Evolutionary conservation across 64 coral and sea anemone genomes (phyloP).

Genomic region (Porites lutea): DNA sequence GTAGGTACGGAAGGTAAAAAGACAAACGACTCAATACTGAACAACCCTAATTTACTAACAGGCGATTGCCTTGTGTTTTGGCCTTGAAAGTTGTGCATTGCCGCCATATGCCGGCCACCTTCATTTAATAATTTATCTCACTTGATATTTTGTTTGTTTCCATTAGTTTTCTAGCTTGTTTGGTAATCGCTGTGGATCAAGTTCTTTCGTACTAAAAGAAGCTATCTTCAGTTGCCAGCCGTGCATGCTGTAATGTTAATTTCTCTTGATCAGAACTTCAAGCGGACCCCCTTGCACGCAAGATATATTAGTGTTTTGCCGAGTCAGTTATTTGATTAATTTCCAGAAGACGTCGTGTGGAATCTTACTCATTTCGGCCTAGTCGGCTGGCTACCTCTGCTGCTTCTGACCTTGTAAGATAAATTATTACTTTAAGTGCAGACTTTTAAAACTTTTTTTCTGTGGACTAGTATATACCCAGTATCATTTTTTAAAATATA

Average conservation of each 20-base stretch:
- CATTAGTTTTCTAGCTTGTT: constrained; percentile 2
- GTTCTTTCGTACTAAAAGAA: neutral
- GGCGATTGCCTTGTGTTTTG: no score
- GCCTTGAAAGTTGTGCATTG: neutral
- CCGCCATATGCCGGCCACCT: neutral
- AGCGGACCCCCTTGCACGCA: neutral
- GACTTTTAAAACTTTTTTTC: no score
- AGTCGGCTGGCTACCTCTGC: neutral
- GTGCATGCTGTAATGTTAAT: neutral
- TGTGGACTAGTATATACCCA: no score
- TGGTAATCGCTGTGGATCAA: neutral
- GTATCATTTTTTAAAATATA: no score
- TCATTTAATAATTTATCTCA: no score
- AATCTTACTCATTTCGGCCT: neutral
- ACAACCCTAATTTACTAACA: no score
- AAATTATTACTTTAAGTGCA: no score
- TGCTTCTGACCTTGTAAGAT: no score
- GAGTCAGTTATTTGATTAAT: constrained; percentile 3
- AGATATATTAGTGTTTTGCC: neutral
- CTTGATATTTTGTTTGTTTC: neutral
- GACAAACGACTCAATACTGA: no score
- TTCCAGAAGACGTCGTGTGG: neutral
- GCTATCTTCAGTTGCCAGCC: neutral
- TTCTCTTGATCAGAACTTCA: neutral
- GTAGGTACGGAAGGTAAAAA: no score